phyloP scores from a whole-genome alignment of 1,140 invertebrate species.

The Hyles euphorbiae region DNA sequence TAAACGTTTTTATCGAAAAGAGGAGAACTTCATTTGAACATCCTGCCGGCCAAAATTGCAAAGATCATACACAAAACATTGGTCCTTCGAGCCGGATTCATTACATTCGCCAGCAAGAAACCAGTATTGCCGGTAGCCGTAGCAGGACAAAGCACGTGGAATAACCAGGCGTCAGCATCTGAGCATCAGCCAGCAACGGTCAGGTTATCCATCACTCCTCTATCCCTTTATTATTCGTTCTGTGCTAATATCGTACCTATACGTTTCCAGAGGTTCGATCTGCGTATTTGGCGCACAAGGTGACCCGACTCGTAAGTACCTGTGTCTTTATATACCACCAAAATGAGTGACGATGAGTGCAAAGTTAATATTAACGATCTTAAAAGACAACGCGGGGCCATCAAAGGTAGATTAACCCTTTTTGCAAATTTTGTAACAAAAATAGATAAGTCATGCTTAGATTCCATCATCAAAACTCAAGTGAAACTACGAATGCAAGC shows the following conservation, averaged over 20 bases:
- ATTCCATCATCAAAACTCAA: neutral
- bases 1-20: too few species aligned
- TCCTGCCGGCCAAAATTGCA: too few species aligned
- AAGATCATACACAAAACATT: too few species aligned
- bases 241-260: neutral
- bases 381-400: neutral
- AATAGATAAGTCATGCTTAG: neutral
- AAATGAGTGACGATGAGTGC: conserved; percentile 1
- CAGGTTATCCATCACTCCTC: neutral
- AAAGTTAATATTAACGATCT: conserved; percentile 6
- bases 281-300: neutral
- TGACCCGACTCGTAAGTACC: neutral
- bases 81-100: too few species aligned
- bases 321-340: conserved; percentile 8
- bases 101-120: too few species aligned
- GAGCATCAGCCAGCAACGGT: neutral
- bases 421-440: neutral
- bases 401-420: conserved; percentile 2
- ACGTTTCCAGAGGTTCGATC: neutral
- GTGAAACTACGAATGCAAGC: neutral
- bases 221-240: neutral
- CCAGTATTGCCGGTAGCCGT: too few species aligned
- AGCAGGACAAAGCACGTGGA: neutral
- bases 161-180: too few species aligned
- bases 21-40: too few species aligned